Percentiles rank a stretch among this genome's conserved stretches.
These are phyloP conservation scores for Mandrillus leucophaeus DNA, from an alignment of 2,113 vertebrate species.

Conservation along the genomic window DNA sequence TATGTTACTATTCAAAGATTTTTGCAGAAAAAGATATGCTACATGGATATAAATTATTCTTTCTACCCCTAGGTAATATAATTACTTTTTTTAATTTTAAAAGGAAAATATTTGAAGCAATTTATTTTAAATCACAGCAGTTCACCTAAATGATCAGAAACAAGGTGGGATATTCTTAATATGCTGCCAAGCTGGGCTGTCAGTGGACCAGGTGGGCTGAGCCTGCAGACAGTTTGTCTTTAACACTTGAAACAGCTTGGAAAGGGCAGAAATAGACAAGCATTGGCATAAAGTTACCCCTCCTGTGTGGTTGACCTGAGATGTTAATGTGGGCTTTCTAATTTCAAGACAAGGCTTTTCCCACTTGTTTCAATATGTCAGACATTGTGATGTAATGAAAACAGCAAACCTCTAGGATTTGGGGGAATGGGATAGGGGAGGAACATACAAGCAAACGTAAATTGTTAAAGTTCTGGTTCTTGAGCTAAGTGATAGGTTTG, in stretches of 20 bases:
- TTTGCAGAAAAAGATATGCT: slow-evolving; percentile 14
- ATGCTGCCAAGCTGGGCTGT: background rate
- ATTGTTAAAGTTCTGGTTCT: background rate
- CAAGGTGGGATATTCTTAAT: background rate
- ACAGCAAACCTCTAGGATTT: background rate
- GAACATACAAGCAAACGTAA: background rate
- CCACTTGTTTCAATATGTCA: background rate
- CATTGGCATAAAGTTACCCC: background rate
- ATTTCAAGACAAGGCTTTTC: background rate
- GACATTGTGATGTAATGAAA: background rate
- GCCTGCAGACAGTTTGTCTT: background rate
- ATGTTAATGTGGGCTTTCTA: background rate
- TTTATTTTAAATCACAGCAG: background rate
- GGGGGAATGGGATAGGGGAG: too few species aligned
- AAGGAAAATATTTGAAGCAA: background rate
- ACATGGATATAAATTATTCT: background rate
- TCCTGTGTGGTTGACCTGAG: background rate
- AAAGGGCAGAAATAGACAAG: background rate
- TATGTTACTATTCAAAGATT: background rate
- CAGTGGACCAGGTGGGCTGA: background rate
- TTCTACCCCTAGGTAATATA: background rate
- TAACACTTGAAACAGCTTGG: background rate
- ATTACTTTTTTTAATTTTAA: background rate
- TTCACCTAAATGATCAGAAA: background rate
- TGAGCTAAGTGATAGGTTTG: background rate